Base-by-base conservation (phyloP, 1,140 invertebrate genomes). In the Drosophila burlai region DNA sequence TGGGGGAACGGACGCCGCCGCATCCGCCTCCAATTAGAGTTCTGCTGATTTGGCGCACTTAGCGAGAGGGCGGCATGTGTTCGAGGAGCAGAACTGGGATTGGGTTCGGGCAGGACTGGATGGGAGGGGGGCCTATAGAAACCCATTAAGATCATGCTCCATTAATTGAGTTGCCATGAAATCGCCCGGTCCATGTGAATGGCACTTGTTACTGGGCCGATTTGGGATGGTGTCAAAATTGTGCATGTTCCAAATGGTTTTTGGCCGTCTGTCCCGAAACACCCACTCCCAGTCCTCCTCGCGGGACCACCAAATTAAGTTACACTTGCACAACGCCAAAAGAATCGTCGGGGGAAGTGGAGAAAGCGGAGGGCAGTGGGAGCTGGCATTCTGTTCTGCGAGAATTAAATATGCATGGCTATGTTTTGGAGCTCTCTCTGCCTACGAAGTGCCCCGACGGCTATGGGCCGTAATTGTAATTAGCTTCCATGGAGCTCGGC, bases 101-200 rank as follows among this genome's bases (percentile, higher is more conserved):
- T n/a, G 13, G 49, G 52, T 54, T 15, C 9, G 26, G 26, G 0
- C 26, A 29, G 49, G 0, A 29, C 26, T 18, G 10, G 13, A 3
- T 8, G 7, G 34, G 40, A 10, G 38, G 34, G 34, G 34, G 36
- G 34, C 3, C n/a, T 90, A 79, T 84, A 79, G 84, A 79, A 90
- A 85, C 81, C 85, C 85, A 89, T 89, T 89, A 89, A 90, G 84
- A 89, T 89, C 85, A 89, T 89, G 85, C 85, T 90, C 85, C 85
- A 89, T 89, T 89, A 89, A 89, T 89, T 89, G 81, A 90, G 85
- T 90, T 81, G 78, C 89, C 83, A 89, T 82, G 85, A 89, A 89
- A 90, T 73, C 71, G 81, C 63, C 74, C 29, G 67, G 60, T 62
- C 81, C 73, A 75, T 81, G 74, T 52, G 68, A 46, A 72, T 73